Evolutionary conservation across 2,888 invertebrate genomes (phyloP).

Genomic region (Cataglyphis livida): DNA sequence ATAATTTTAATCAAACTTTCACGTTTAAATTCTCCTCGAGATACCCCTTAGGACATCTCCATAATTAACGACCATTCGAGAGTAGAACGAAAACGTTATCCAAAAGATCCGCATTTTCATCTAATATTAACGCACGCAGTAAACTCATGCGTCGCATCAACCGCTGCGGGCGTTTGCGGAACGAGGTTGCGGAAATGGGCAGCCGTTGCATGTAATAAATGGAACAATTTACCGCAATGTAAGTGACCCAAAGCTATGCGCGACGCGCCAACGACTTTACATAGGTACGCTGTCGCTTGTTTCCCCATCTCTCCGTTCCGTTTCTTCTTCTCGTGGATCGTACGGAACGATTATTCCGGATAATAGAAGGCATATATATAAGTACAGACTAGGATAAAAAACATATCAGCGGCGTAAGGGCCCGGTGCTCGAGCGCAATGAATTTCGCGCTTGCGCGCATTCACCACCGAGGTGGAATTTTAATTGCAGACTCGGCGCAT

Average conservation of each 20-base stretch:
- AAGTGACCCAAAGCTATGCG: conserved; percentile 20
- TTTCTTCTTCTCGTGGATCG: conserved; percentile 13
- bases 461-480: conserved; percentile 39
- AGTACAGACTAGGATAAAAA: conserved; percentile 32
- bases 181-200: conserved; percentile 24
- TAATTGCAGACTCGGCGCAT: conserved; percentile 29
- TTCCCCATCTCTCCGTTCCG: background rate
- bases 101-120: conserved; percentile 1
- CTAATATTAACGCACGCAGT: conserved; percentile 22
- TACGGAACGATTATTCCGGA: background rate
- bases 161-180: background rate
- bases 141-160: conserved; percentile 38
- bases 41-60: background rate
- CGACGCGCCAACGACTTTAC: conserved; percentile 1
- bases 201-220: conserved; percentile 43
- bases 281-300: conserved; percentile 16
- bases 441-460: conserved; percentile 32
- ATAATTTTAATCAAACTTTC: background rate
- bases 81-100: conserved; percentile 4
- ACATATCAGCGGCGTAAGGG: conserved; percentile 14
- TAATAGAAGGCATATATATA: background rate
- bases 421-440: background rate
- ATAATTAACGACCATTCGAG: background rate
- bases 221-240: conserved; percentile 36
- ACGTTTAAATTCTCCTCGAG: background rate